Conservation (phyloP, 2,113 vertebrate genomes). For the Diphyllodes magnificus region DNA sequence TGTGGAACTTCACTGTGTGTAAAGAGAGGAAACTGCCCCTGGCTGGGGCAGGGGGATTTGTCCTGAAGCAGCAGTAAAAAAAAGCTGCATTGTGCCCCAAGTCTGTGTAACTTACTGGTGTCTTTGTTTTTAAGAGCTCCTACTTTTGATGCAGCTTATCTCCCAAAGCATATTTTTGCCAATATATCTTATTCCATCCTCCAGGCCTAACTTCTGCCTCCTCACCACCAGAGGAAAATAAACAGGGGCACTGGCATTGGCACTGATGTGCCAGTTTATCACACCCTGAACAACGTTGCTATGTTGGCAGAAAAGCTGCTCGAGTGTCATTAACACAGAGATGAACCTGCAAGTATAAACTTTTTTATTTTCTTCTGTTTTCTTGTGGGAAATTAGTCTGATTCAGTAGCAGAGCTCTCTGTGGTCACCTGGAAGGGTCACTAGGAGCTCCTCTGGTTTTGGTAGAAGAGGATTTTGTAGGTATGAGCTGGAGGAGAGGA, state of each 20-base stretch:
- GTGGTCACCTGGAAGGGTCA: neutral
- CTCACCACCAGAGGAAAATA: neutral
- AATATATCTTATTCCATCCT: neutral
- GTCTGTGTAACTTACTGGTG: neutral
- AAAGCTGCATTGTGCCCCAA: neutral
- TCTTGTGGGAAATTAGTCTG: neutral
- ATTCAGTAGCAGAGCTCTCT: neutral
- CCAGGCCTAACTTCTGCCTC: neutral
- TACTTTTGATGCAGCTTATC: constrained; percentile 14
- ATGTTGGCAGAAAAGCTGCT: neutral
- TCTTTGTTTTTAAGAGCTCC: neutral
- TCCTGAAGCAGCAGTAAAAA: neutral
- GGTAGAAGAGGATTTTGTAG: neutral
- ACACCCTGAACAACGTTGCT: neutral
- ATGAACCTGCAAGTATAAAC: neutral
- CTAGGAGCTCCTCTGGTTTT: neutral
- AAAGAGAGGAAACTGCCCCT: neutral
- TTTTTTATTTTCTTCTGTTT: neutral
- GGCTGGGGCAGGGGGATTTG: neutral
- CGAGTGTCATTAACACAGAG: neutral
- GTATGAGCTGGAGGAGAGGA: neutral
- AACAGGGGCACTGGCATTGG: neutral
- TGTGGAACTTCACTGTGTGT: neutral
- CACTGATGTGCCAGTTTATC: neutral
- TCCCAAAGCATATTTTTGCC: constrained; percentile 11